A percentile compares a stretch with the other conserved stretches of the same genome.
phyloP scores from a whole-genome alignment of 1,140 invertebrate genomes.

The Tetraneura akinire region DNA sequence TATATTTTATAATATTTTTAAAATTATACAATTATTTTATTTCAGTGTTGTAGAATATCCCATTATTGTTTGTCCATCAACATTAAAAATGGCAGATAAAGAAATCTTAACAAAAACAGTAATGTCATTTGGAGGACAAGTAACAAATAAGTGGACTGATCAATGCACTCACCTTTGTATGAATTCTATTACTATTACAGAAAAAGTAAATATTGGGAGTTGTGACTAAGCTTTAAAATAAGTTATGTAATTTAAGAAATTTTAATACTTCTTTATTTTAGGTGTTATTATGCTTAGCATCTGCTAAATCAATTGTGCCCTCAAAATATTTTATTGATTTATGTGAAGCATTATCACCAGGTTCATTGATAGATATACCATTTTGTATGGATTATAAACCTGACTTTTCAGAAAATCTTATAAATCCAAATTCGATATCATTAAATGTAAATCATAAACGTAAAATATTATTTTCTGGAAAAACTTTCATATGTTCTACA shows the following conservation, averaged over 20 bases:
- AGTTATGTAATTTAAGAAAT: too few species aligned
- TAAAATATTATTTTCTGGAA: conserved; percentile 24
- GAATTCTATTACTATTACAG: conserved; percentile 32
- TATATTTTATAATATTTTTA: too few species aligned
- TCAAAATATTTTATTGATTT: conserved; percentile 25
- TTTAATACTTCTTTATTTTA: neutral
- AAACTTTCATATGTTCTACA: conserved; percentile 32
- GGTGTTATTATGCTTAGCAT: conserved; percentile 28
- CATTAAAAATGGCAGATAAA: conserved; percentile 16
- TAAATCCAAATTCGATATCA: conserved; percentile 13
- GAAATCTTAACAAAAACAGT: neutral
- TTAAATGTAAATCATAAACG: conserved; percentile 18
- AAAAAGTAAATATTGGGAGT: conserved; percentile 21
- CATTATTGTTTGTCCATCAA: conserved; percentile 41
- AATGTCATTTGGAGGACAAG: neutral
- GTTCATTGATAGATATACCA: neutral
- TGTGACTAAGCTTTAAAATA: neutral
- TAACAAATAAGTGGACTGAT: conserved; percentile 12
- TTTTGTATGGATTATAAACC: conserved; percentile 12
- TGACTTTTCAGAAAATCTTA: conserved; percentile 14
- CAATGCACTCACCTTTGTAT: conserved; percentile 46
- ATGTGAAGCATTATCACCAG: neutral
- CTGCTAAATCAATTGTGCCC: conserved; percentile 42
- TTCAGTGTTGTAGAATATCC: conserved; percentile 18
- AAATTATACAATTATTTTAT: too few species aligned